Conservation (phyloP, 2,797 vertebrate genomes). For the Phalanger gymnotis region DNA sequence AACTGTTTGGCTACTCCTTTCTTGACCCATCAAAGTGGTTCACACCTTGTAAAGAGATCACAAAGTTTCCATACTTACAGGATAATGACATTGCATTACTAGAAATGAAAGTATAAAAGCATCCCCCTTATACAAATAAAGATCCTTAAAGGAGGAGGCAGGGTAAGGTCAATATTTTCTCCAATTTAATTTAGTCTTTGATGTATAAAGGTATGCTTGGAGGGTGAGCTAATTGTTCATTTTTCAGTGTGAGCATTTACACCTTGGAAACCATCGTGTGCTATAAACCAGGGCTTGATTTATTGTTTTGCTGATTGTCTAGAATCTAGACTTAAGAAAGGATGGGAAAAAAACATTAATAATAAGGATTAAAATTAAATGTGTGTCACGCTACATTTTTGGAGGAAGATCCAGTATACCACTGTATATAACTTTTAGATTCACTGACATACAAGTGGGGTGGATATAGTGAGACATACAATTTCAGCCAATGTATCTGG, state of each 20-base stretch:
- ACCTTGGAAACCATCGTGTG: background rate
- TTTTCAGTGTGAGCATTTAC: background rate
- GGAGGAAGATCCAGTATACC: too few species aligned
- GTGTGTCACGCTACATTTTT: too few species aligned
- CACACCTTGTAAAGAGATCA: background rate
- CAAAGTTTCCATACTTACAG: background rate
- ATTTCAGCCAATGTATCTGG: background rate
- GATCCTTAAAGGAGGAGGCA: background rate
- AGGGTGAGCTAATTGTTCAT: background rate
- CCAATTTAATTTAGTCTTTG: background rate
- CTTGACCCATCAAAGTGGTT: background rate
- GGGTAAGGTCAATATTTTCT: background rate
- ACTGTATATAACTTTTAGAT: background rate
- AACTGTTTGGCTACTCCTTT: background rate
- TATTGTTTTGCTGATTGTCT: background rate
- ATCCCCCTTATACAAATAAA: background rate
- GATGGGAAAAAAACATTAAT: background rate
- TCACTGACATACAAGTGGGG: background rate
- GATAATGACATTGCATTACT: background rate
- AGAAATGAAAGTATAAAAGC: background rate
- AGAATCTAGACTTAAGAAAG: background rate
- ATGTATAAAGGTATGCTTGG: background rate
- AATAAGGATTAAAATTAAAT: background rate
- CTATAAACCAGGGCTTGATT: background rate
- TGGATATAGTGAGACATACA: background rate